These are phyloP conservation scores for Etheostoma nigrum DNA, from an alignment of 2,797 vertebrate species.

Conservation along the genomic window DNA sequence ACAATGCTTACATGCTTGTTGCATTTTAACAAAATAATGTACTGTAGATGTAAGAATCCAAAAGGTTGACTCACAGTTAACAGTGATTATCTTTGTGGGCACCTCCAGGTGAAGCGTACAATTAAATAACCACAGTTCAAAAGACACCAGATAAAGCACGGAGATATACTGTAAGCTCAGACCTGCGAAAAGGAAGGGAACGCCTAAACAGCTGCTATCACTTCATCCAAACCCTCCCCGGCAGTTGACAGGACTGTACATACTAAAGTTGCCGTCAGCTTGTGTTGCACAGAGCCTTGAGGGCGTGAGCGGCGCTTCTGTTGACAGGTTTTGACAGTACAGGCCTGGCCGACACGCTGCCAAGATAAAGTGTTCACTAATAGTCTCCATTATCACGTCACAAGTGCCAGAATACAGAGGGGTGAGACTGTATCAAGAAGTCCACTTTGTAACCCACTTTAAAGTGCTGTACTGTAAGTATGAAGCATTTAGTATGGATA, in stretches of 20 bases:
- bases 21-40: conserved; percentile 2
- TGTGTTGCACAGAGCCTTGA: conserved; percentile 13
- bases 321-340: conserved; percentile 60
- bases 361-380: conserved; percentile 60
- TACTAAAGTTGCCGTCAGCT: conserved; percentile 43
- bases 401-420: conserved; percentile 43
- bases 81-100: not conserved
- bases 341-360: conserved; percentile 34
- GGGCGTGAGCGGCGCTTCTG: conserved; percentile 36
- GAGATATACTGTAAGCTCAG: conserved; percentile 23
- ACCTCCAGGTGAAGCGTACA: not conserved
- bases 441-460: conserved; percentile 12
- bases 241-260: conserved; percentile 30
- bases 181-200: conserved; percentile 34
- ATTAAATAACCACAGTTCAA: conserved; percentile 18
- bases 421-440: not conserved
- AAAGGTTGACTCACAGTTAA: not conserved
- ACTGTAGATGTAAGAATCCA: not conserved
- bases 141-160: not conserved
- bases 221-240: conserved; percentile 35
- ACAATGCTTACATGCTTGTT: not conserved
- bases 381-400: conserved; percentile 57
- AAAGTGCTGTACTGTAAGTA: not conserved
- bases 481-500: not conserved
- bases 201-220: conserved; percentile 52